phyloP scores from a whole-genome alignment of 2,888 invertebrate genomes.

The Charanyca ferruginea region DNA sequence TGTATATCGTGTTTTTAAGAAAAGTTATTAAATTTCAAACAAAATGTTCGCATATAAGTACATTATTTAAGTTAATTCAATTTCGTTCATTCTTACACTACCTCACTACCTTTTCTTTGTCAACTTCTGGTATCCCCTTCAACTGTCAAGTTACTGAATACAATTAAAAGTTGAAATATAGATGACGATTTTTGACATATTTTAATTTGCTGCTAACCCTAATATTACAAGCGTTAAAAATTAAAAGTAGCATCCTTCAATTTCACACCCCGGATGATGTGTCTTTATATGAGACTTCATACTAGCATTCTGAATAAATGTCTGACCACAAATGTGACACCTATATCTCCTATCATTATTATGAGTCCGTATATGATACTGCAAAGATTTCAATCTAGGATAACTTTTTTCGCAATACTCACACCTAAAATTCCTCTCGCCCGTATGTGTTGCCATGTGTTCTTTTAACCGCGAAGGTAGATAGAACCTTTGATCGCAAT shows the following conservation, averaged over 20 bases:
- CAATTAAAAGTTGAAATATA: no score
- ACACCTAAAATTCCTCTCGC: slow-evolving; percentile 90
- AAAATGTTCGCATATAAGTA: no score
- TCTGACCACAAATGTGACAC: slow-evolving; percentile 90
- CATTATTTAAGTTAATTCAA: no score
- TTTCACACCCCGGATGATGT: slow-evolving; percentile 89
- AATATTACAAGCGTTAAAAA: background rate
- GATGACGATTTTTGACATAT: no score
- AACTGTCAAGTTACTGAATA: no score
- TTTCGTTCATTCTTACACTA: no score
- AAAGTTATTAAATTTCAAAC: no score
- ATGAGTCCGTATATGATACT: slow-evolving; percentile 91
- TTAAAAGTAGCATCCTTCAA: slow-evolving; percentile 83
- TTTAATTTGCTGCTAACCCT: no score
- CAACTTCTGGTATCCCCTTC: no score
- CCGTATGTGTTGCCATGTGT: slow-evolving; percentile 90
- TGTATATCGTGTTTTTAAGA: no score
- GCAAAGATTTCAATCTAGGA: slow-evolving; percentile 90
- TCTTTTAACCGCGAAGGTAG: slow-evolving; percentile 85
- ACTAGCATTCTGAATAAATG: slow-evolving; percentile 91
- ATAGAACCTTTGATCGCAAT: slow-evolving; percentile 90
- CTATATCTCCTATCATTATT: slow-evolving; percentile 91
- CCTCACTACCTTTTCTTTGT: no score
- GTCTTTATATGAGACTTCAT: slow-evolving; percentile 91
- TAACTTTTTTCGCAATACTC: slow-evolving; percentile 92